Evolutionary conservation across 1,140 invertebrate genomes (phyloP).

Genomic region (Drosophila subpulchrella): DNA sequence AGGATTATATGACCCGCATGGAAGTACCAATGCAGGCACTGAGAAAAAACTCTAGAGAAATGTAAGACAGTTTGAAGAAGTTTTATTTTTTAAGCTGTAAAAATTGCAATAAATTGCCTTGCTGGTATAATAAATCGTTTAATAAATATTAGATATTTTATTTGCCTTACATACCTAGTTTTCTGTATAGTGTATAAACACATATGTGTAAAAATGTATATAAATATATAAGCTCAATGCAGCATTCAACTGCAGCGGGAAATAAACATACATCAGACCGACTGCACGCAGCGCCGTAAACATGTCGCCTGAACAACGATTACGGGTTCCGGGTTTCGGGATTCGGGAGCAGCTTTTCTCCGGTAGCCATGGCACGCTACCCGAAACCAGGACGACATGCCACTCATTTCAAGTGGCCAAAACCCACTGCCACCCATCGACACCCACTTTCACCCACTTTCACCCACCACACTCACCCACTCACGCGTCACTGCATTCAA

Average conservation of each 20-base stretch:
- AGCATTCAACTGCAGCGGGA: conserved; percentile 56
- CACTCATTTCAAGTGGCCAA: conserved; percentile 66
- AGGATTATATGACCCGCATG: conserved; percentile 52
- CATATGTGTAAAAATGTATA: conserved; percentile 11
- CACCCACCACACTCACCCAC: conserved; percentile 8
- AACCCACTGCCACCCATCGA: conserved; percentile 9
- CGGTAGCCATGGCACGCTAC: conserved; percentile 51
- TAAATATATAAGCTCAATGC: conserved; percentile 36
- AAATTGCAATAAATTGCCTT: too few relatives aligned
- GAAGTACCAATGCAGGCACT: conserved; percentile 4
- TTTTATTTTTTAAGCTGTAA: too few relatives aligned
- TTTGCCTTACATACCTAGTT: neutral
- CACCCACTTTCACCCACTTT: neutral
- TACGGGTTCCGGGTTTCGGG: conserved; percentile 14
- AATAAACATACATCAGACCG: conserved; percentile 69
- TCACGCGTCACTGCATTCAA: conserved; percentile 68
- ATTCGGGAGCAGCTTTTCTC: conserved; percentile 1
- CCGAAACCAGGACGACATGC: conserved; percentile 63
- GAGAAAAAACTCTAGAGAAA: neutral
- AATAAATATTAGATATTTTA: neutral
- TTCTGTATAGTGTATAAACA: neutral
- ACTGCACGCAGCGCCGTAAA: conserved; percentile 71
- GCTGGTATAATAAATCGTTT: too few relatives aligned
- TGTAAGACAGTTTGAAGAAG: too few relatives aligned
- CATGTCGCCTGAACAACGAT: conserved; percentile 54